phyloP scores from a whole-genome alignment of 2,113 vertebrate species.

The Canis aureus region DNA sequence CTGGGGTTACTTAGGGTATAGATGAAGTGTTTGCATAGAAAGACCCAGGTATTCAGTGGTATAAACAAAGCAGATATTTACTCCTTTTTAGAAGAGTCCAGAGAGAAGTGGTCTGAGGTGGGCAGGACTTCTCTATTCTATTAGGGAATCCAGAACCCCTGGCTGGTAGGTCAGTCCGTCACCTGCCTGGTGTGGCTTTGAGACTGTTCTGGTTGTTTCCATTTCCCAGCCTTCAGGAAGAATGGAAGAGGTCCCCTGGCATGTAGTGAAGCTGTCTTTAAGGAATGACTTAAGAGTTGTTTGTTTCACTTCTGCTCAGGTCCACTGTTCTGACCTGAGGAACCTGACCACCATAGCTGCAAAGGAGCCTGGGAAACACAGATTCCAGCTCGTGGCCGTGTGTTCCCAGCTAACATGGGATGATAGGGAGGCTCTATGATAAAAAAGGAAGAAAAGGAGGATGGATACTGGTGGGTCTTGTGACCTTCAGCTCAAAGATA shows the following conservation, averaged over 20 bases:
- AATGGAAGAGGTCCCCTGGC: background rate
- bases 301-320: background rate
- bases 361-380: background rate
- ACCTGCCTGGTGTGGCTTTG: background rate
- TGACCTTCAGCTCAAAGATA: background rate
- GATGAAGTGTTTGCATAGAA: background rate
- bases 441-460: background rate
- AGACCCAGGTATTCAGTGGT: background rate
- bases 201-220: background rate
- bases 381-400: background rate
- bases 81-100: background rate
- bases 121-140: background rate
- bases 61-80: background rate
- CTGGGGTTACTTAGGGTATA: background rate
- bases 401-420: background rate
- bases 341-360: background rate
- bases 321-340: background rate
- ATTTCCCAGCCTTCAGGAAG: background rate
- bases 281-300: background rate
- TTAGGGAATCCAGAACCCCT: background rate
- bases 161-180: background rate
- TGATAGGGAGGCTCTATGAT: background rate
- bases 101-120: background rate
- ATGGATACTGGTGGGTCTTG: background rate
- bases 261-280: background rate